Conservation (phyloP, 1,140 invertebrate genomes). For the Bradysia coprophila region DNA sequence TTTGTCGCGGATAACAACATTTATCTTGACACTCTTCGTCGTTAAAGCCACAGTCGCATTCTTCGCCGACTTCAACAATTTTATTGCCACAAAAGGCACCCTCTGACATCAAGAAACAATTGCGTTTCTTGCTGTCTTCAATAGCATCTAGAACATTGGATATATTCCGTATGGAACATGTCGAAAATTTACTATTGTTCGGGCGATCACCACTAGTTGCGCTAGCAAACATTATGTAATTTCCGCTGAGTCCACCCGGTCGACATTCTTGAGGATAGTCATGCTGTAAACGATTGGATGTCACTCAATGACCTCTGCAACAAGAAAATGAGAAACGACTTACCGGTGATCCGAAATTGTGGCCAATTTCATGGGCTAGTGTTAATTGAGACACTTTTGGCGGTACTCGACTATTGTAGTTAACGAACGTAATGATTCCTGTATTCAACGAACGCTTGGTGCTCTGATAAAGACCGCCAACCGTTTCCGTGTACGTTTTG, state of each 20-base stretch:
- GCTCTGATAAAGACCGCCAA: constrained; percentile 81
- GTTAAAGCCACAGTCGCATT: constrained; percentile 98
- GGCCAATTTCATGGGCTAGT: constrained; percentile 96
- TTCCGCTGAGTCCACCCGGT: constrained; percentile 71
- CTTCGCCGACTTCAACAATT: constrained; percentile 92
- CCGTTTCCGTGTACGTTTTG: constrained; percentile 91
- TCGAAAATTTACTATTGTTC: constrained; percentile 90
- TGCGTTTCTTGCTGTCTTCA: constrained; percentile 76
- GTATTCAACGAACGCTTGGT: constrained; percentile 92
- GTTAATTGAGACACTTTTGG: constrained; percentile 95
- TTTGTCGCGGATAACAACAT: constrained; percentile 81
- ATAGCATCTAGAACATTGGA: constrained; percentile 85
- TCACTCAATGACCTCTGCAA: neutral
- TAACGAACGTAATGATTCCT: constrained; percentile 97
- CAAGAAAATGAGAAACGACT: constrained; percentile 16
- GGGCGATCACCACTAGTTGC: constrained; percentile 84
- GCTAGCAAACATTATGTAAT: constrained; percentile 96
- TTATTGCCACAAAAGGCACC: constrained; percentile 98
- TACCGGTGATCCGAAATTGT: constrained; percentile 97
- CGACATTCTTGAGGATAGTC: constrained; percentile 86
- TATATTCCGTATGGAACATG: constrained; percentile 88
- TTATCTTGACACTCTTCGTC: constrained; percentile 79
- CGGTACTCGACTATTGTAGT: constrained; percentile 93
- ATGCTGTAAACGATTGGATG: constrained; percentile 40
- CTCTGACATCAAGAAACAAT: constrained; percentile 81